These are phyloP conservation scores for Vannuccia rotundouncinata DNA, from an alignment of 2,888 invertebrate species.

Conservation along the genomic window DNA sequence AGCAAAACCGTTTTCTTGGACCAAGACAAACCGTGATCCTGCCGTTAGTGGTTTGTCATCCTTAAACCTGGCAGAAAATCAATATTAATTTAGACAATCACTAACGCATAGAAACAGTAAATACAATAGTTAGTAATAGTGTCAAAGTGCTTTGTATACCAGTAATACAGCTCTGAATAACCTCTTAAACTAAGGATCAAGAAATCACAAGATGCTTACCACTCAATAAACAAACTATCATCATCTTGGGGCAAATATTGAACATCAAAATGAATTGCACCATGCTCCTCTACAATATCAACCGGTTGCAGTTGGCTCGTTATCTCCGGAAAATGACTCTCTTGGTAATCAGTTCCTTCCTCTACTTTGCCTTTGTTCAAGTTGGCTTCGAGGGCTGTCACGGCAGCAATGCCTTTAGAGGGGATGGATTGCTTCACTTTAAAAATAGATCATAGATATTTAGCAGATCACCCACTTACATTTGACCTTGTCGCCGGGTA, in stretches of 20 bases:
- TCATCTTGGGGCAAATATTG: not conserved
- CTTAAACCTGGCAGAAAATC: not conserved
- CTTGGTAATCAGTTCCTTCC: not conserved
- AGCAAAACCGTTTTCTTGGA: conserved; percentile 93
- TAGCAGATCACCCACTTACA: not conserved
- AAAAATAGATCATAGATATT: not conserved
- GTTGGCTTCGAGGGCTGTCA: not conserved
- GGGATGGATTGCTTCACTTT: not conserved
- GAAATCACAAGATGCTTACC: not conserved
- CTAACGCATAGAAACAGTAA: too few species aligned
- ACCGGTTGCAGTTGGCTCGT: not conserved
- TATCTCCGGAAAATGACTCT: not conserved
- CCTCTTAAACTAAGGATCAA: too few species aligned
- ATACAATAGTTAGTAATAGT: too few species aligned
- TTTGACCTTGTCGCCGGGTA: conserved; percentile 59
- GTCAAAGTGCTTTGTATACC: too few species aligned
- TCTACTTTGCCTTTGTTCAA: not conserved
- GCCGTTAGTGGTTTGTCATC: not conserved
- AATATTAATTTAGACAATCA: too few species aligned
- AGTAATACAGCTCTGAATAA: too few species aligned
- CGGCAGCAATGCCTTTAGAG: not conserved
- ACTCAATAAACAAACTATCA: not conserved
- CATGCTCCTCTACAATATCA: not conserved
- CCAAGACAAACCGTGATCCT: conserved; percentile 87
- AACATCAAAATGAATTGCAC: not conserved